Percentiles rank a stretch among this genome's conserved stretches.
Evolutionary conservation across 2,888 invertebrate species (phyloP).

Genomic region (Acleris literana): DNA sequence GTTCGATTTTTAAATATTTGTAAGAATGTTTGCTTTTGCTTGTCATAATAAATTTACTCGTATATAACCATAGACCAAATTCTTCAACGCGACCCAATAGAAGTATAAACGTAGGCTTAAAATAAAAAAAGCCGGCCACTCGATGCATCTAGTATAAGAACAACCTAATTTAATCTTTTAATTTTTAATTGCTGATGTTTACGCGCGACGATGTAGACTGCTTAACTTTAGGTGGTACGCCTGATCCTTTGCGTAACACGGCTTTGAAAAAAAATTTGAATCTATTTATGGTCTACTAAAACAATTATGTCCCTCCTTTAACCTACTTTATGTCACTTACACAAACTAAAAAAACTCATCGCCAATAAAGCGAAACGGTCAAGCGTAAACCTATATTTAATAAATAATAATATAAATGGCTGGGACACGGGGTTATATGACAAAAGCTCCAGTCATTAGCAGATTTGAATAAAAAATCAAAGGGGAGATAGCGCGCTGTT

Average conservation of each 20-base stretch:
- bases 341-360: not conserved
- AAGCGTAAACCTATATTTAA: constrained; percentile 35
- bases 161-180: no score
- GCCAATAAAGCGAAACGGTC: constrained; percentile 12
- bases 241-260: no score
- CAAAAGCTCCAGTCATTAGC: constrained; percentile 72
- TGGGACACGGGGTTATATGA: constrained; percentile 50
- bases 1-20: constrained; percentile 52
- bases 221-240: no score
- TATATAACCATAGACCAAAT: no score
- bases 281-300: no score
- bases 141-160: no score
- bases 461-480: constrained; percentile 74
- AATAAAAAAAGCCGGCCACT: no score
- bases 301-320: no score
- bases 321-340: not conserved
- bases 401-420: constrained; percentile 42
- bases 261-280: no score
- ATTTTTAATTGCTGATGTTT: no score
- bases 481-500: constrained; percentile 68
- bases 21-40: constrained; percentile 21
- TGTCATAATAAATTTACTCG: constrained; percentile 25
- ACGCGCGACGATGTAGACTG: no score
- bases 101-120: not conserved
- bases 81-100: not conserved